phyloP scores from a whole-genome alignment of 2,888 invertebrate species.

The Lasioglossum oenotherae region DNA sequence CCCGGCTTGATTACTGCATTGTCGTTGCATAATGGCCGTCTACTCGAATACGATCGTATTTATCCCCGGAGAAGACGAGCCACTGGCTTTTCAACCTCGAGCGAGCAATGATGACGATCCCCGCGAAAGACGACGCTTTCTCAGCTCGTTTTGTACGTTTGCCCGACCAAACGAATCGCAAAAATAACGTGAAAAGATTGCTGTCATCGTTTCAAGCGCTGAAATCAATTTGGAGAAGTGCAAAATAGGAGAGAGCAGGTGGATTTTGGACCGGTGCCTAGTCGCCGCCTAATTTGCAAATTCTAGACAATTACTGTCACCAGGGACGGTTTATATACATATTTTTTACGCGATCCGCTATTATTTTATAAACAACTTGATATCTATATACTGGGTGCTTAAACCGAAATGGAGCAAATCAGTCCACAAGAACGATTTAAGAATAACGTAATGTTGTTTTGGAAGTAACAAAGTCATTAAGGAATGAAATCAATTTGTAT shows the following conservation, averaged over 20 bases:
- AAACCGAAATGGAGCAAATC: too few species aligned
- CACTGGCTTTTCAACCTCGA: constrained; percentile 15
- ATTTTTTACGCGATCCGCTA: neutral
- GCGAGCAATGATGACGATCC: constrained; percentile 28
- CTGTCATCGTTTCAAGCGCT: neutral
- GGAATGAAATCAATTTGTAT: too few species aligned
- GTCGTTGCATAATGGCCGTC: constrained; percentile 58
- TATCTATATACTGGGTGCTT: too few species aligned
- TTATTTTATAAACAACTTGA: too few species aligned
- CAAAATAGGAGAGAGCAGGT: neutral
- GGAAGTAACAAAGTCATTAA: too few species aligned
- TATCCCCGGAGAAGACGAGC: constrained; percentile 32
- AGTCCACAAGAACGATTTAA: too few species aligned
- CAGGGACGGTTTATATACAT: neutral
- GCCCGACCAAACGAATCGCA: constrained; percentile 26
- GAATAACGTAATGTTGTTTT: too few species aligned
- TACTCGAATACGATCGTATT: constrained; percentile 50
- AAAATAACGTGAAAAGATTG: constrained; percentile 14
- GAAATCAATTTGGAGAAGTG: neutral
- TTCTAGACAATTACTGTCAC: neutral
- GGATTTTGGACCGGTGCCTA: neutral
- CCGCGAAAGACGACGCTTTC: neutral
- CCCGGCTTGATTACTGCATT: constrained; percentile 68
- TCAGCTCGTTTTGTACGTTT: neutral
- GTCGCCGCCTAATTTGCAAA: neutral